These are phyloP conservation scores for Enteromius anoplus DNA, from an alignment of 2,797 vertebrate species.

Conservation along the genomic window DNA sequence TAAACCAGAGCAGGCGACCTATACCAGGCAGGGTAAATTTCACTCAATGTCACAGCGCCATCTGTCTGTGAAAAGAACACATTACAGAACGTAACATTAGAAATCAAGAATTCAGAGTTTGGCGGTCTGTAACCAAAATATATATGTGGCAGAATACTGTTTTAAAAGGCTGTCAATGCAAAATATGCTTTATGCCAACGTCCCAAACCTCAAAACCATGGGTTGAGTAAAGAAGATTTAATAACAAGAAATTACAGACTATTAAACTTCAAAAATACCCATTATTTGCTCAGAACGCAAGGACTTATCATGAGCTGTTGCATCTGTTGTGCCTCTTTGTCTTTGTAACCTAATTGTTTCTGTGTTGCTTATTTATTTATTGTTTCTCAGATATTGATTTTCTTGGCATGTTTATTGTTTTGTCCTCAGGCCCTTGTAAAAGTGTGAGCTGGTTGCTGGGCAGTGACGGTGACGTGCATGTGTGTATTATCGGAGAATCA, in stretches of 20 bases:
- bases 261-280: neutral
- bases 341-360: neutral
- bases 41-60: constrained; percentile 11
- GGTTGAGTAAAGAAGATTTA: neutral
- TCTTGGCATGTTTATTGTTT: neutral
- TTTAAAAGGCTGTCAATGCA: neutral
- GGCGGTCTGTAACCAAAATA: neutral
- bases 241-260: neutral
- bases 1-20: neutral
- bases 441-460: constrained; percentile 66
- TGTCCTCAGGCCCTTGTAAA: constrained; percentile 56
- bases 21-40: neutral
- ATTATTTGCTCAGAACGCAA: neutral
- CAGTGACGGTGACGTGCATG: constrained; percentile 62
- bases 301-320: neutral
- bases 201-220: neutral
- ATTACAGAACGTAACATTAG: neutral
- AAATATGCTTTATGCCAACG: neutral
- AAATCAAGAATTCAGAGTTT: neutral
- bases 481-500: constrained; percentile 59
- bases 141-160: neutral
- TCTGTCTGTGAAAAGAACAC: constrained; percentile 24
- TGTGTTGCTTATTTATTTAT: neutral
- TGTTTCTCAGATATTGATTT: constrained; percentile 15
- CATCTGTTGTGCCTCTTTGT: neutral